Evolutionary conservation across 2,113 vertebrate genomes (phyloP), one percentile per base, ranked within the genome.

Genomic region (Oreochromis spilurus): DNA sequence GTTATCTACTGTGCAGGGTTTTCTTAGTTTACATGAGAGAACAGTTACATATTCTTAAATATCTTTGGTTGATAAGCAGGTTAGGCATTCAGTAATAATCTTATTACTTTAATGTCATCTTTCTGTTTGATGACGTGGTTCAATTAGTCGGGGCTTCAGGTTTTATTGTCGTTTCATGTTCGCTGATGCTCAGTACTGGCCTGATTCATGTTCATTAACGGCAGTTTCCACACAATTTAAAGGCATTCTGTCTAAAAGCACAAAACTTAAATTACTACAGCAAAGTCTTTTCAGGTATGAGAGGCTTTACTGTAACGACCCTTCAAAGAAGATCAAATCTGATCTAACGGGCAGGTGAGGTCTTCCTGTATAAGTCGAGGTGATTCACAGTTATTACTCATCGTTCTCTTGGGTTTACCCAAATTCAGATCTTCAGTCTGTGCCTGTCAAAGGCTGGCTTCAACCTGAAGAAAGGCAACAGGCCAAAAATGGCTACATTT

Each of bases 21-120:
- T 6, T 82, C 2, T 9, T 6, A 5, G 1, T 45, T n/a, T 90
- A 34, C 12, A 5, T 10, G 9, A 19, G n/a, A 43, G 1, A 62
- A 29, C 14, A 34, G 26, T 38, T 58, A 0, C 57, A 67, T 58
- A 17, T 48, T 38, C 38, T 79, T 2, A 62, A 80, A 43, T 13
- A 78, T 91, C 84, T 92, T 93, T 92, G 83, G 91, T 48, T 82
- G 13, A 36, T 5, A 60, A 79, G 19, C 48, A 5, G 3, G 31
- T 26, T 57, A 2, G 13, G 2, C 79, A 26, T 75, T 31, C 4
- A 52, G 12, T 21, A 38, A 58, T 58, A 54, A 0, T 31, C 2
- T 6, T 12, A 19, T 60, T 70, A 53, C 2, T 3, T 4, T 8
- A 36, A 62, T 53, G 14, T 34, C 21, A 53, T 14, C 2, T 40